Base-by-base conservation (phyloP, 1,140 invertebrate species). In the Diachasma alloeum region DNA sequence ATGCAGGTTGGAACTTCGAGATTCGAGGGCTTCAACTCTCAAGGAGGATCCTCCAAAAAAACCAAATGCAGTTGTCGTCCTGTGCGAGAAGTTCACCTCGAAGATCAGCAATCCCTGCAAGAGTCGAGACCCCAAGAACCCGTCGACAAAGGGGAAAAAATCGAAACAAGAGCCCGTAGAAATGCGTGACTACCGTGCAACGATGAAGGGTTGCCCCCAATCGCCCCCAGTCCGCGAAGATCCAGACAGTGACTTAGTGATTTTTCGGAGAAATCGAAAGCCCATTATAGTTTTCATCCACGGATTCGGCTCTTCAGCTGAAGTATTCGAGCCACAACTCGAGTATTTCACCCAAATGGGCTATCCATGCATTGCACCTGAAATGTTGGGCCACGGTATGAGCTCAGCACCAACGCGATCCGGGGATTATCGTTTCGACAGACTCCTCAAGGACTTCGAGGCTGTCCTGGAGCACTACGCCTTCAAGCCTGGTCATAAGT, bases 371-470 rank as follows among this genome's bases (percentile, higher is more conserved):
- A 87, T 94, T 48, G 93, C 93, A 0, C 92, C 93, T 4, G 94
- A 95, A 83, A 87, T 95, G 82, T 86, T 95, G 22, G 94, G 94
- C 0, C 94, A 95, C 86, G 94, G 94, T 1, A 90, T 93, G 77
- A 95, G 94, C 79, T 92, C 91, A 59, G 91, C 92, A 19, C 93
- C 94, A 10, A 84, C 90, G 78, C 88, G 91, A 42, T 79, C 87
- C 6, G 88, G 86, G 42, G 91, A 91, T 68, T 95, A 95, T 84
- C 91, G 90, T 26, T 95, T 95, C 82, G 86, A 90, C 66, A 92
- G 92, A 80, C 88, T 95, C 31, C 85, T 93, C 19, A 87, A 90
- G 63, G 93, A 95, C 83, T 78, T 93, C 0, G 88, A 93, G 42
- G 85, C 88, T 22, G 86, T 95, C 56, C 92, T 95, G 87, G 92